Evolutionary conservation across 2,888 invertebrate genomes (phyloP).

Genomic region (Microctonus aethiopoides): DNA sequence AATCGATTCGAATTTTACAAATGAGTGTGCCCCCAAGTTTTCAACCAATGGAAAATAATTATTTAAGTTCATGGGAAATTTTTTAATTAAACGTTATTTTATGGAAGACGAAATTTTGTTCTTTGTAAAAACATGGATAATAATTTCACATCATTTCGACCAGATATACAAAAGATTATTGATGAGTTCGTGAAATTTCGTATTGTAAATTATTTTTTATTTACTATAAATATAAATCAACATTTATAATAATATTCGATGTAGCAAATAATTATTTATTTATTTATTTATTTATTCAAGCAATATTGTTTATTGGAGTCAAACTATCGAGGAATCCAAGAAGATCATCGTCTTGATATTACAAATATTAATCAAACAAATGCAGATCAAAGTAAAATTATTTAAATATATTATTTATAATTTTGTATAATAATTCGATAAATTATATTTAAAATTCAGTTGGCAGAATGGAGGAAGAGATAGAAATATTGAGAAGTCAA

Average conservation of each 20-base stretch:
- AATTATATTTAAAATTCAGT: constrained; percentile 33
- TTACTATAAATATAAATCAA: not conserved
- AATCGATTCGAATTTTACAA: too few relatives aligned
- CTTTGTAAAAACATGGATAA: not conserved
- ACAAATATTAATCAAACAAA: not conserved
- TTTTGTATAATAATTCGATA: not conserved
- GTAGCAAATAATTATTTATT: not conserved
- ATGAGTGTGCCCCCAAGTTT: too few relatives aligned
- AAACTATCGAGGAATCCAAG: not conserved
- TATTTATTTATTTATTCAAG: not conserved
- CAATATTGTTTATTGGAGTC: not conserved
- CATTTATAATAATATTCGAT: not conserved
- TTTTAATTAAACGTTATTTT: not conserved
- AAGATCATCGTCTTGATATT: not conserved
- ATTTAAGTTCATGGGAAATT: not conserved
- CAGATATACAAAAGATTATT: constrained; percentile 36
- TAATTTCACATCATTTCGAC: constrained; percentile 27
- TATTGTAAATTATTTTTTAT: constrained; percentile 31
- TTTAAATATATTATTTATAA: not conserved
- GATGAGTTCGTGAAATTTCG: constrained; percentile 34
- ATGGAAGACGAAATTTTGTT: not conserved
- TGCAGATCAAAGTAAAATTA: constrained; percentile 31
- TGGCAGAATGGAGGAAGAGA: constrained; percentile 38
- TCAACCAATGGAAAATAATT: too few relatives aligned
- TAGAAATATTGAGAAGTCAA: constrained; percentile 35